These are phyloP conservation scores for Saturnia pavonia DNA, from an alignment of 2,888 invertebrate genomes.

Conservation along the genomic window DNA sequence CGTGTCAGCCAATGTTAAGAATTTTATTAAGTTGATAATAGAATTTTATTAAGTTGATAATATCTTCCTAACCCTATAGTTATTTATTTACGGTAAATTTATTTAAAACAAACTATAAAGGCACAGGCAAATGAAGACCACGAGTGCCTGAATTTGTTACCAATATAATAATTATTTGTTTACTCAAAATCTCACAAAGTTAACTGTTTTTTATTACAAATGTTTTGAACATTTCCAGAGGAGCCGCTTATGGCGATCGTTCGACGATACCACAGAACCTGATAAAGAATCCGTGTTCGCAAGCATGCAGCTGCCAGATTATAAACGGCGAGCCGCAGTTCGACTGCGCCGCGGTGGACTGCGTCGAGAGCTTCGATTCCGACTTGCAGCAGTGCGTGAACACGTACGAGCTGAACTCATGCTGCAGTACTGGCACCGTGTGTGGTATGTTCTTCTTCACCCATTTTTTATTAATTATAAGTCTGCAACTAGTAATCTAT, in stretches of 20 bases:
- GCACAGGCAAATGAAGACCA: too few species aligned
- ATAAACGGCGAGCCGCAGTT: conserved; percentile 49
- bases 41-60: too few species aligned
- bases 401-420: conserved; percentile 63
- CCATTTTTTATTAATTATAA: not conserved
- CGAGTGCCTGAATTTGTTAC: too few species aligned
- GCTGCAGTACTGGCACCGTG: conserved; percentile 66
- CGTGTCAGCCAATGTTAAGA: too few species aligned
- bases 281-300: conserved; percentile 65
- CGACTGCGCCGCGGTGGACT: conserved; percentile 72
- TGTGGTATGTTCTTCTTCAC: conserved; percentile 54
- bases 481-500: too few species aligned
- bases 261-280: conserved; percentile 55
- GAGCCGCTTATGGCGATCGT: conserved; percentile 53
- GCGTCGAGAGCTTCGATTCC: conserved; percentile 60
- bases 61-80: too few species aligned
- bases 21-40: too few species aligned
- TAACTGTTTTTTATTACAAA: not conserved
- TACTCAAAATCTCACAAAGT: too few species aligned
- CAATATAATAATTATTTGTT: too few species aligned
- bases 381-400: conserved; percentile 59
- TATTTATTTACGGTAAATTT: too few species aligned
- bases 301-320: conserved; percentile 61
- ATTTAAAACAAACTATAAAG: too few species aligned
- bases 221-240: conserved; percentile 50